These are phyloP conservation scores for Tetramorium alpestre DNA, from an alignment of 1,140 invertebrate species.

Conservation along the genomic window DNA sequence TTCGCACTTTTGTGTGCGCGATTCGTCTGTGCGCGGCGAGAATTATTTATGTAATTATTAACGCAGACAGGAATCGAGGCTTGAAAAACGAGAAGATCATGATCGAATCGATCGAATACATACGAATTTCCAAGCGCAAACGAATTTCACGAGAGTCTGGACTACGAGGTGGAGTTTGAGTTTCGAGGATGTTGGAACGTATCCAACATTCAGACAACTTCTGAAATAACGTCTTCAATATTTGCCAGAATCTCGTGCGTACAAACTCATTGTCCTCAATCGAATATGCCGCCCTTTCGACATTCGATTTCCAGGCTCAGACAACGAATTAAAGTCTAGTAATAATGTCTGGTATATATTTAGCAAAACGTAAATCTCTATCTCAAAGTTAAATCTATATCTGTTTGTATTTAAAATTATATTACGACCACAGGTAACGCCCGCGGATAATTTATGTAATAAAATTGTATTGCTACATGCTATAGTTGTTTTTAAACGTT, in stretches of 20 bases:
- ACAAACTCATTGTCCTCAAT: slow-evolving; percentile 37
- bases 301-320: not conserved
- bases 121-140: slow-evolving; percentile 48
- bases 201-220: slow-evolving; percentile 67
- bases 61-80: slow-evolving; percentile 35
- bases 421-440: not conserved
- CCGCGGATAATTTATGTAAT: not conserved
- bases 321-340: slow-evolving; percentile 19
- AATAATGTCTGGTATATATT: not conserved
- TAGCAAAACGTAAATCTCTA: not conserved
- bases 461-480: not conserved
- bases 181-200: slow-evolving; percentile 53
- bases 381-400: not conserved
- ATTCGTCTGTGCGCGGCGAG: not conserved
- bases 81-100: slow-evolving; percentile 28
- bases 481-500: not conserved
- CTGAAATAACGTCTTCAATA: slow-evolving; percentile 76
- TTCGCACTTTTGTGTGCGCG: slow-evolving; percentile 8
- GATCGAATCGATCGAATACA: slow-evolving; percentile 41
- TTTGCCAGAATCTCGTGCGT: slow-evolving; percentile 47
- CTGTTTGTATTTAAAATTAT: not conserved
- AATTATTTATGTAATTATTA: slow-evolving; percentile 65
- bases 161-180: not conserved
- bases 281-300: not conserved
- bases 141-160: slow-evolving; percentile 11